Percentiles rank a stretch among this genome's conserved stretches.
phyloP scores from a whole-genome alignment of 2,888 invertebrate species.

The Coecobrya sp. region DNA sequence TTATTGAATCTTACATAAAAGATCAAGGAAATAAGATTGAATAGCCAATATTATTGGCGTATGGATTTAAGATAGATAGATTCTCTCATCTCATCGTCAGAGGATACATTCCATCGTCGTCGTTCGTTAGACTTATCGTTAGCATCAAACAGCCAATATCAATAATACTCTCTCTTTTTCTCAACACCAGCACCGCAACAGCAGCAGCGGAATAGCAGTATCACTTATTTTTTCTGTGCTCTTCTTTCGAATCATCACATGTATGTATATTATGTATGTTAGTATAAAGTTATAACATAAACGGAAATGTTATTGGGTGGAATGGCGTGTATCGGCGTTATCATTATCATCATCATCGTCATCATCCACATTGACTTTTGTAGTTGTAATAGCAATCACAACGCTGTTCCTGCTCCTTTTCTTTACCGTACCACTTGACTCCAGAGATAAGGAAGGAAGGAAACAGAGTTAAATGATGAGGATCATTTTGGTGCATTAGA shows the following conservation, averaged over 20 bases:
- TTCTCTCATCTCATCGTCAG: conserved; percentile 41
- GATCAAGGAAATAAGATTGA: conserved; percentile 79
- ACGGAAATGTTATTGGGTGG: conserved; percentile 68
- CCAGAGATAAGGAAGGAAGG: conserved; percentile 57
- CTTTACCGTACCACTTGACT: conserved; percentile 28
- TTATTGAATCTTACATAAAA: conserved; percentile 85
- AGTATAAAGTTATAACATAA: conserved; percentile 26
- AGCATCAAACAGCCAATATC: conserved; percentile 55
- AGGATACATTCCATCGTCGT: conserved; percentile 20
- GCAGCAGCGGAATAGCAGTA: background rate
- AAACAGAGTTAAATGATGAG: conserved; percentile 17
- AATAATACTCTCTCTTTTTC: background rate
- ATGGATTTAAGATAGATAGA: conserved; percentile 51
- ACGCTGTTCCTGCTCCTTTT: background rate
- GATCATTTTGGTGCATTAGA: conserved; percentile 47
- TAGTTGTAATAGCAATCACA: conserved; percentile 5
- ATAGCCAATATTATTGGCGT: conserved; percentile 68
- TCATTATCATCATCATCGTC: conserved; percentile 41
- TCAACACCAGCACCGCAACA: background rate
- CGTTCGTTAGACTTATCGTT: conserved; percentile 22
- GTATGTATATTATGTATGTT: conserved; percentile 22
- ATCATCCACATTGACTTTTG: conserved; percentile 53
- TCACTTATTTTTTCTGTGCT: conserved; percentile 27
- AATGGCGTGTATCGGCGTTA: conserved; percentile 57
- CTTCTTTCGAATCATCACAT: background rate